Percentiles rank a stretch among this genome's conserved stretches.
These are phyloP conservation scores for Poecilia wingei DNA, from an alignment of 2,797 vertebrate genomes.

Conservation along the genomic window DNA sequence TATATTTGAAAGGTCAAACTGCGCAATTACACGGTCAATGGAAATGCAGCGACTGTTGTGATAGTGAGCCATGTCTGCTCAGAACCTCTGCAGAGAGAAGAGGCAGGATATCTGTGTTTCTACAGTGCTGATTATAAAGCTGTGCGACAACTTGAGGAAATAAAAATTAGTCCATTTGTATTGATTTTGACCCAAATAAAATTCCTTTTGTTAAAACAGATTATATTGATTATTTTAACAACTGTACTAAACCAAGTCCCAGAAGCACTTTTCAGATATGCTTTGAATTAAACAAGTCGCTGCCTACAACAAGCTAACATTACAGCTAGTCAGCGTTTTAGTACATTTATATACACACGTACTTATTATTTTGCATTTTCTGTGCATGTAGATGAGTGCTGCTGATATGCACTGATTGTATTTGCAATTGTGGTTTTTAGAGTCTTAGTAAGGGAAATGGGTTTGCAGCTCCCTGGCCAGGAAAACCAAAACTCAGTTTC, in stretches of 20 bases:
- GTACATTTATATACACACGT: background rate
- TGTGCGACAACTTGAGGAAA: background rate
- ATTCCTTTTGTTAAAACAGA: background rate
- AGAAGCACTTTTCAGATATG: conserved; percentile 1
- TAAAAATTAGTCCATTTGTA: background rate
- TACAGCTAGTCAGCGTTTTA: background rate
- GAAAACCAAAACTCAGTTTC: conserved; percentile 55
- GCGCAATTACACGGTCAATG: no score
- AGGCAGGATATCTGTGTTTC: background rate
- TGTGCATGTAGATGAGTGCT: conserved; percentile 3
- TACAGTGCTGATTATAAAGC: background rate
- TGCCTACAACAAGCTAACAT: background rate
- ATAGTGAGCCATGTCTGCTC: background rate
- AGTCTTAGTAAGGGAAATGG: conserved; percentile 32
- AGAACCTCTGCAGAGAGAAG: background rate
- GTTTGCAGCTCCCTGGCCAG: conserved; percentile 30
- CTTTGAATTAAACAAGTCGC: conserved; percentile 8
- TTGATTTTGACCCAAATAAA: background rate
- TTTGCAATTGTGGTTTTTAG: conserved; percentile 47
- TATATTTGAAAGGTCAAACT: no score
- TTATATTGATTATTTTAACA: background rate
- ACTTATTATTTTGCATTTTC: background rate
- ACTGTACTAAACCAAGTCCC: background rate
- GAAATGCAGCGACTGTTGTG: background rate
- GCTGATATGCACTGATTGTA: conserved; percentile 3